Conservation (phyloP, 2,888 invertebrate genomes). For the Aspidiotus destructor region DNA sequence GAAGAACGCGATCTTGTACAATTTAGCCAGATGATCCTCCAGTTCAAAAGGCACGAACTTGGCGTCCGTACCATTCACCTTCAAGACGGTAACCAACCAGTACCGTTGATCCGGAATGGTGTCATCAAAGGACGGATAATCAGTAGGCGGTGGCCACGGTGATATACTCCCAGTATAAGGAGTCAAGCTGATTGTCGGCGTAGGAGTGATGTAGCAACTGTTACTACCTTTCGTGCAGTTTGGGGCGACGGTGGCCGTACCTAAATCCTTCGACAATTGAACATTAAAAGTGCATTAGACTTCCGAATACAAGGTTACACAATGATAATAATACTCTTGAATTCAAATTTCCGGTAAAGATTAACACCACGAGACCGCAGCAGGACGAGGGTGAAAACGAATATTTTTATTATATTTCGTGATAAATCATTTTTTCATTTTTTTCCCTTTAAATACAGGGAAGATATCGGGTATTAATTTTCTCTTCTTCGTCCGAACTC, state of each 20-base stretch:
- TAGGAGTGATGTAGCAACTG: constrained; percentile 34
- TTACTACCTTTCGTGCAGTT: neutral
- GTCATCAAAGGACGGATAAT: constrained; percentile 30
- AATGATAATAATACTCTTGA: no score
- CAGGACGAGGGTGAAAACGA: no score
- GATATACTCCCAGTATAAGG: constrained; percentile 9
- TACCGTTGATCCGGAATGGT: constrained; percentile 46
- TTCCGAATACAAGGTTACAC: neutral
- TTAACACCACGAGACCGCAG: no score
- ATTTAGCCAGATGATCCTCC: constrained; percentile 61
- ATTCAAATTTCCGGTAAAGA: no score
- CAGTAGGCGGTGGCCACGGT: constrained; percentile 33
- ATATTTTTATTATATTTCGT: no score
- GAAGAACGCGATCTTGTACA: constrained; percentile 71
- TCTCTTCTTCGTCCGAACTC: no score
- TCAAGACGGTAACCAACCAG: constrained; percentile 62
- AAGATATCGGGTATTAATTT: no score
- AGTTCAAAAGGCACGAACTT: constrained; percentile 47
- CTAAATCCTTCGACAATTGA: neutral
- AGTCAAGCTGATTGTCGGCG: constrained; percentile 27
- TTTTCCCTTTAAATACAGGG: no score
- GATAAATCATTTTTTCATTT: no score
- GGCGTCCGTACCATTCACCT: constrained; percentile 36
- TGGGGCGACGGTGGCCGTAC: neutral
- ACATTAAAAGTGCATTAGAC: neutral